A percentile compares a stretch with the other conserved stretches of the same genome.
Conservation (phyloP, 2,797 vertebrate species). For the Lithobates pipiens region DNA sequence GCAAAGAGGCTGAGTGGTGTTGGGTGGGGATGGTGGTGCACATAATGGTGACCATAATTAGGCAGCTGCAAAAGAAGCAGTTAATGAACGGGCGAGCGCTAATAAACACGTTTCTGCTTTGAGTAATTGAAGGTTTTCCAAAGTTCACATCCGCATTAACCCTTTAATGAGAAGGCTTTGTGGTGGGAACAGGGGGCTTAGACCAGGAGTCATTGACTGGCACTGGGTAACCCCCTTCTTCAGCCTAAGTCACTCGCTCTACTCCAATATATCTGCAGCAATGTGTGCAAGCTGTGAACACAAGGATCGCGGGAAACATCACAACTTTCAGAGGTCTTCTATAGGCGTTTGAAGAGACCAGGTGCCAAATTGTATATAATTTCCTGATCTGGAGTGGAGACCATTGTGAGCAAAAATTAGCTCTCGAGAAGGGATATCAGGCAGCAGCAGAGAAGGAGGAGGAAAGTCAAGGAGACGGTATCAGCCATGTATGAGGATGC, state of each 20-base stretch:
- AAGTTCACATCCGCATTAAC: constrained; percentile 71
- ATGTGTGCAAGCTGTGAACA: constrained; percentile 48
- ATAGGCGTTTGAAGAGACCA: constrained; percentile 50
- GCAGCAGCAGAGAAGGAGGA: constrained; percentile 37
- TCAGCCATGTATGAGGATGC: constrained; percentile 37
- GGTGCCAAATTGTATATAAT: constrained; percentile 63
- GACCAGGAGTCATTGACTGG: constrained; percentile 11
- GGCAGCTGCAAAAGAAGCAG: constrained; percentile 76
- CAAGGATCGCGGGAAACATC: constrained; percentile 35
- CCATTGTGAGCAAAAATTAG: constrained; percentile 53
- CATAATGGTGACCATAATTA: constrained; percentile 76
- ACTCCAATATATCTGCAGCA: constrained; percentile 43
- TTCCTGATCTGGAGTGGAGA: constrained; percentile 46
- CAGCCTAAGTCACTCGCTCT: neutral
- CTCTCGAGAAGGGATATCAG: constrained; percentile 45
- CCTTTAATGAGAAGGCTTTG: constrained; percentile 66
- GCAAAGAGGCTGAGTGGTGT: constrained; percentile 68
- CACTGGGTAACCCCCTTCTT: constrained; percentile 38
- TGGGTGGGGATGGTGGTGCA: constrained; percentile 64
- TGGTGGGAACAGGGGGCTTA: constrained; percentile 23
- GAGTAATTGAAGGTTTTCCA: constrained; percentile 74
- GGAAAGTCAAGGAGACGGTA: constrained; percentile 34
- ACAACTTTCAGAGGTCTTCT: constrained; percentile 54
- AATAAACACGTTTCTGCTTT: constrained; percentile 73
- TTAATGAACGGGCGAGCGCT: constrained; percentile 74